Conservation (phyloP, 2,888 invertebrate genomes). For the Megaustenia siamemsis region DNA sequence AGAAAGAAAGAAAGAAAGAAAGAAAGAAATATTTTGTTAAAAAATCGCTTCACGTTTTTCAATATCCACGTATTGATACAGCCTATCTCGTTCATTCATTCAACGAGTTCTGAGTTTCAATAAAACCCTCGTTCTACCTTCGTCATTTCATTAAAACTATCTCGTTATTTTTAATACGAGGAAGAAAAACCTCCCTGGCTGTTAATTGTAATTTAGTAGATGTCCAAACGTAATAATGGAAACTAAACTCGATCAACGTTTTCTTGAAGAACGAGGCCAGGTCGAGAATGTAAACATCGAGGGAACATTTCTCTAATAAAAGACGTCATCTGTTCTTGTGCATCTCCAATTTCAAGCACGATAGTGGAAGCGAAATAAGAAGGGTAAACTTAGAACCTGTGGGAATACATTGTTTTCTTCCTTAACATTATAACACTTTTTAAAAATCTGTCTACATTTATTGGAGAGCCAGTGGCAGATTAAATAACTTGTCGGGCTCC, state of each 20-base stretch:
- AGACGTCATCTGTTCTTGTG: not conserved
- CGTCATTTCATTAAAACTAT: not conserved
- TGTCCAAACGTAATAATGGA: not conserved
- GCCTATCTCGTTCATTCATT: not conserved
- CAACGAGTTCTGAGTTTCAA: not conserved
- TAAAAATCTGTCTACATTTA: no score
- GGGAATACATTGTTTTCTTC: no score
- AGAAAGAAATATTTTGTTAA: no score
- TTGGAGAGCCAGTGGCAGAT: no score
- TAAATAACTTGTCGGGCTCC: no score
- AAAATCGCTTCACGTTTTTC: not conserved
- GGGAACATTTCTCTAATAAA: not conserved
- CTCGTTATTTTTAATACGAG: not conserved
- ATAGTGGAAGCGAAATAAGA: not conserved
- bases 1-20: no score
- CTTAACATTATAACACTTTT: no score
- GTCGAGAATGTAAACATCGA: not conserved
- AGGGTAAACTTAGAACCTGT: no score
- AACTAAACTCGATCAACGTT: not conserved
- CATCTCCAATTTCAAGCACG: not conserved
- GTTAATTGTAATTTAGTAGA: slow-evolving; percentile 13
- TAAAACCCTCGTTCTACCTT: not conserved
- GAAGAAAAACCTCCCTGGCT: not conserved
- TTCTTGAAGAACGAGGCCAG: not conserved
- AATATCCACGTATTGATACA: not conserved